Base-by-base conservation (phyloP, 2,888 invertebrate genomes). In the Chamaedrilus cognettii region DNA sequence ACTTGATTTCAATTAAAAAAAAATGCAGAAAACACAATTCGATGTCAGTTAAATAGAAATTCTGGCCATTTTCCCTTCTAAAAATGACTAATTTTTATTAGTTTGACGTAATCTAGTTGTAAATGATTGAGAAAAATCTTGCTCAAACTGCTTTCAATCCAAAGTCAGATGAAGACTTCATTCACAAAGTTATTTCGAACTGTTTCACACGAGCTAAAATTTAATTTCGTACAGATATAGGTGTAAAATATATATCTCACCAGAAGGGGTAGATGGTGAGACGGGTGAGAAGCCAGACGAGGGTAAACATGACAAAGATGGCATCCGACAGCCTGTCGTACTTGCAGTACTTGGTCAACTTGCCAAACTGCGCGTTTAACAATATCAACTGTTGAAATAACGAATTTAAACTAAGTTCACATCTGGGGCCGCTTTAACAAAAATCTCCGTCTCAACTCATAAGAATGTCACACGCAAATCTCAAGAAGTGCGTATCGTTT, bases 271-370 rank as follows among this genome's bases (percentile, higher is more conserved):
- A 98, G 71, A 95, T 87, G 55, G 92, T 91, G 70, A 96, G 86
- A 67, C 99, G 88, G 19, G 98, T 95, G 2, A 90, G 83, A 73
- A 97, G 91, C 99, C 98, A 99, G 3, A 94, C 83, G 31, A 95
- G 81, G 4, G 93, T 93, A 84, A 99, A 96, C 66, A 94, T 85
- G 58, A 89, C 90, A 85, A 98, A 98, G 75, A 96, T 87, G 34
- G 86, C 85, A 86, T 97, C 96, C 81, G 97, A 96, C 11, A 92
- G 78, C 81, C 89, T 91, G 84, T 96, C 94, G 82, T 90, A 93
- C 77, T 91, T 91, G 28, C 93, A 90, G 85, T 98, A 97, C 81
- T 96, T 96, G 28, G 93, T 90, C 86, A 96, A 90, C 86, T 98
- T 98, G n/a, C n/a, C n/a, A n/a, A n/a, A n/a, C n/a, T n/a, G n/a